Evolutionary conservation across 2,888 invertebrate genomes (phyloP), one percentile per base, ranked within the genome.

Genomic region (Cryptocephalus primarius): DNA sequence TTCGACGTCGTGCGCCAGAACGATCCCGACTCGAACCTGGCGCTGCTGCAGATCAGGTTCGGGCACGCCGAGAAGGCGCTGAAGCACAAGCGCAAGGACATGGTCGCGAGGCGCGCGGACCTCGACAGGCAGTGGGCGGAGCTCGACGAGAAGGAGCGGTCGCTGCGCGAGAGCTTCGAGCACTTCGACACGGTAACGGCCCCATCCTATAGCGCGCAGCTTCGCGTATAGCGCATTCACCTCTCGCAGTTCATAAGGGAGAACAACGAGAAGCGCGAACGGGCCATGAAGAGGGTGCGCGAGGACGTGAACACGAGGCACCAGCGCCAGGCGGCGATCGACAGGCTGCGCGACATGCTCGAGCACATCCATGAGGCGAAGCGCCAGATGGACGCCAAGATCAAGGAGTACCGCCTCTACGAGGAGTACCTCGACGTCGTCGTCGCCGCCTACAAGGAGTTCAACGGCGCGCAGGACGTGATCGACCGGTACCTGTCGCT

Each of bases 401-500:
- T 80, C 33, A 64, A 68, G 33, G 74, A 76, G 40, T 79, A 80
- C 56, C 73, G 72, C 22, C 75, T 78, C 41, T 82, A 80, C 46
- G 76, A 77, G 70, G 77, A 76, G 46, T 83, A 76, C 55, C 63
- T 83, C 40, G 74, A 75, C 65, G 69, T 69, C 0, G 77, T 81
- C 1, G 75, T 79, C 0, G 71, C 70, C 1, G 70, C 69, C 32
- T 75, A 74, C 22, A 69, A 72, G 0, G 75, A 78, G 46, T 82
- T 80, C 57, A 73, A 75, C 54, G 74, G 75, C 47, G 75, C 80
- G 0, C 61, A 74, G 40, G 80, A 79, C 44, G 75, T 82, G n/a
- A 70, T 82, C 41, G 78, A 79, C 58, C 72, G 80, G 46, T 82
- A 79, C 56, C 78, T 81, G 63, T 76, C 79, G 3, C 65, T 82